Percentiles rank a stretch among this genome's conserved stretches.
These are phyloP conservation scores for Ichneumoninae sp. DNA, from an alignment of 2,888 invertebrate species.

Conservation along the genomic window DNA sequence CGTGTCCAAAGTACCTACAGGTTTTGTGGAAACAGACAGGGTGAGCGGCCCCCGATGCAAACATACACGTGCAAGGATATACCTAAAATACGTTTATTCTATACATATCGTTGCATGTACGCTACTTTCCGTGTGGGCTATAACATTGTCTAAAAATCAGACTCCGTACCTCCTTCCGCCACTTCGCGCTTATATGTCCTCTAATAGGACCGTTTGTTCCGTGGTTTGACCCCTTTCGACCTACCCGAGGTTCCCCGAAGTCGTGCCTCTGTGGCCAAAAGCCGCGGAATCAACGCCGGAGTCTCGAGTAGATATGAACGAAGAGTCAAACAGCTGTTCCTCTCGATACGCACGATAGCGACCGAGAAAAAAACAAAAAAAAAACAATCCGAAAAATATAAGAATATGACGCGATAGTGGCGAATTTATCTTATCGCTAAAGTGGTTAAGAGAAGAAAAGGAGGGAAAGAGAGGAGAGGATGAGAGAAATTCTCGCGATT, in stretches of 20 bases:
- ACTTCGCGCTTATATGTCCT: conserved; percentile 19
- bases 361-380: background rate
- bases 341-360: background rate
- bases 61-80: too few species aligned
- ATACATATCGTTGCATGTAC: too few species aligned
- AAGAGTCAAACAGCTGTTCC: background rate
- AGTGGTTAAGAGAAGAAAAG: conserved; percentile 37
- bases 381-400: conserved; percentile 10
- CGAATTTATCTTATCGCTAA: conserved; percentile 49
- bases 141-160: too few species aligned
- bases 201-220: conserved; percentile 12
- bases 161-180: background rate
- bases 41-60: too few species aligned
- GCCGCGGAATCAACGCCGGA: conserved; percentile 33
- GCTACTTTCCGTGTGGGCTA: too few species aligned
- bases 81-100: too few species aligned
- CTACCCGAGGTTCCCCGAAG: conserved; percentile 19
- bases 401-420: conserved; percentile 24
- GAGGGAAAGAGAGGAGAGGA: conserved; percentile 21
- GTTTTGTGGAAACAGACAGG: too few species aligned
- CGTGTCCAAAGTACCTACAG: too few species aligned
- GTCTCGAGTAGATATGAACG: conserved; percentile 18
- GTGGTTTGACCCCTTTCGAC: conserved; percentile 31
- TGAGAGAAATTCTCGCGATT: conserved; percentile 10
- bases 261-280: conserved; percentile 17